Conservation (phyloP, 2,113 vertebrate species). For the Lutjanus erythropterus region DNA sequence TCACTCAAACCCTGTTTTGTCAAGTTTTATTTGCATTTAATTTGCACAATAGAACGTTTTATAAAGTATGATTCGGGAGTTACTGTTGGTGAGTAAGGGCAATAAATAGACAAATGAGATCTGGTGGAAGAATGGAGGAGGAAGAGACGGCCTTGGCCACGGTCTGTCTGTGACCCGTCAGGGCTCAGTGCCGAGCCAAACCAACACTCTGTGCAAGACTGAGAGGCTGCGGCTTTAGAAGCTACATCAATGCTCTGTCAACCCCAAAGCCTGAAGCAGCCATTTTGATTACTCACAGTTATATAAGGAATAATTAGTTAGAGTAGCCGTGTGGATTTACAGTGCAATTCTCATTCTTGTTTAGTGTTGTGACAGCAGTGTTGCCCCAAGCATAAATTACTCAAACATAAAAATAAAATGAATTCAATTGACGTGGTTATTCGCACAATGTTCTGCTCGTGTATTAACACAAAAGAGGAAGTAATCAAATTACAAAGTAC, state of each 20-base stretch:
- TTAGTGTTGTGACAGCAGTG: not conserved
- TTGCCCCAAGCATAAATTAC: not conserved
- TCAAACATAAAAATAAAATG: not conserved
- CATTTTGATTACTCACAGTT: constrained; percentile 47
- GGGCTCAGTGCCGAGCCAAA: constrained; percentile 57
- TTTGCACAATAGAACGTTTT: not conserved
- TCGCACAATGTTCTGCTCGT: not conserved
- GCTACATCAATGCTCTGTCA: constrained; percentile 33
- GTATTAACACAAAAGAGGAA: not conserved
- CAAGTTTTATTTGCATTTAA: not conserved
- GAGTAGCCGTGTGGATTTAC: constrained; percentile 16
- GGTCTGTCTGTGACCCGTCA: constrained; percentile 60
- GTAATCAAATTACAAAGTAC: not conserved
- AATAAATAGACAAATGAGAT: constrained; percentile 33
- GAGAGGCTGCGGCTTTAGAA: constrained; percentile 54
- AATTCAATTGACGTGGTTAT: not conserved
- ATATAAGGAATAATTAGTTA: constrained; percentile 44
- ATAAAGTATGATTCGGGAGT: not conserved
- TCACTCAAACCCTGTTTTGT: not conserved
- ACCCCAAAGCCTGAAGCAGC: constrained; percentile 26
- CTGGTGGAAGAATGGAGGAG: constrained; percentile 36
- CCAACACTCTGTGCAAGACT: constrained; percentile 22
- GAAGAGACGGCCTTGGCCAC: constrained; percentile 47
- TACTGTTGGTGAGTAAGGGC: constrained; percentile 13
- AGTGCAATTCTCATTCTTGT: not conserved